Conservation (phyloP, 2,113 vertebrate genomes). For the Microcebus griseorufus region DNA sequence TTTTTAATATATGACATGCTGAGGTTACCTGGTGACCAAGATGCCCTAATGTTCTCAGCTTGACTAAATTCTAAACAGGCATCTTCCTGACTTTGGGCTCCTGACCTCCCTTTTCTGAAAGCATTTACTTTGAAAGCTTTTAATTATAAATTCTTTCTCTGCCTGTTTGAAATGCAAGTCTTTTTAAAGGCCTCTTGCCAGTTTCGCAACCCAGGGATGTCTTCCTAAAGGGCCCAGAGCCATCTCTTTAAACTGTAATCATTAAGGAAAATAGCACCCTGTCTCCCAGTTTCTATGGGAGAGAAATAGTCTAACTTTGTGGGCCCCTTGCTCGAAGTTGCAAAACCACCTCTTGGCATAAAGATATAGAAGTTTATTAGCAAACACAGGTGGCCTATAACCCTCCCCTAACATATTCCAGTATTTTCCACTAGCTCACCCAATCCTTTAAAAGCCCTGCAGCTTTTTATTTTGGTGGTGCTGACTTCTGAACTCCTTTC, state of each 20-base stretch:
- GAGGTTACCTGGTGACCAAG: background rate
- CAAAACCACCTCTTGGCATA: background rate
- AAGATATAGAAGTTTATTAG: background rate
- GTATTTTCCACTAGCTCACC: background rate
- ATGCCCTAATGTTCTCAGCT: background rate
- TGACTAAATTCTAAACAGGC: background rate
- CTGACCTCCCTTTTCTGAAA: background rate
- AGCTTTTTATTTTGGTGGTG: background rate
- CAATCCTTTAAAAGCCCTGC: background rate
- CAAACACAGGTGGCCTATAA: background rate
- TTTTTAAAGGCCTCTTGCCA: background rate
- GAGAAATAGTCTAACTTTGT: background rate
- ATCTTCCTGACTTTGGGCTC: background rate
- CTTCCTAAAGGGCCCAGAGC: background rate
- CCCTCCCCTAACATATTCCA: background rate
- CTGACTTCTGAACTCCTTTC: background rate
- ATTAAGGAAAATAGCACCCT: background rate
- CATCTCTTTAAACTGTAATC: background rate
- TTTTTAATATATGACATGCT: background rate
- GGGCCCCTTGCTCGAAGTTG: background rate
- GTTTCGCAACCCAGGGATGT: background rate
- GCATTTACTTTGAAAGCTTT: background rate
- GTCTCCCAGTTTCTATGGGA: background rate
- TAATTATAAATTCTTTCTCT: background rate
- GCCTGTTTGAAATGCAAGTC: background rate